Base-by-base conservation (phyloP, 2,113 vertebrate genomes). In the Boulengeromyrus knoepffleri region DNA sequence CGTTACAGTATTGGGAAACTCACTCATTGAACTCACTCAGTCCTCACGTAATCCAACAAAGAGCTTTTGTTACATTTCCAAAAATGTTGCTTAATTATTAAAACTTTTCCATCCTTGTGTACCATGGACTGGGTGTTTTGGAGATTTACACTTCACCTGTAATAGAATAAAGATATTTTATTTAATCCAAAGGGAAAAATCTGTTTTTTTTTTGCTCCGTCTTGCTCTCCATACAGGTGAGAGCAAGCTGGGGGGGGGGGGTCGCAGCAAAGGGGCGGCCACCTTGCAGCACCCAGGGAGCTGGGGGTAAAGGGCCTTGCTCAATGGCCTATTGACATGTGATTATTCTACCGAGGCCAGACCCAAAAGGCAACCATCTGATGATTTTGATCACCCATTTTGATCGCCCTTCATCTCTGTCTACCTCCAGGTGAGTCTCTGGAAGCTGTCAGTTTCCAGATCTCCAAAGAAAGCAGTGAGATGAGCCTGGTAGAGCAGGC, bases 401-500 rank as follows among this genome's bases (percentile, higher is more conserved):
- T 52, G n/a, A 52, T 87, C 17, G 85, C n/a, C 85, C 47, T 52
- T 36, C 39, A 39, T 45, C 31, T 88, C 87, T 95, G 93, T 92
- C 88, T 45, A 87, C 95, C 93, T 92, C 88, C 93, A 99, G 98
- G 98, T 90, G 95, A 97, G 50, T 93, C 96, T 88, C 92, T 42
- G 9, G 96, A 95, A 1, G 93, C 93, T 15, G 96, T 99, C 91
- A 97, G 97, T 94, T 99, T 99, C 91, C 96, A 98, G 91, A 97
- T 99, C 91, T 98, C 98, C 87, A 97, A 96, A 94, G 98, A 99
- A 92, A 97, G 97, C 10, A 96, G 96, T 1, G 97, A 97, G 47
- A 94, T 97, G 31, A 97, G 97, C 0, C 94, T 98, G 92, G 97
- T 99, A 94, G 97, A 97, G 84, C 97, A 97, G 56, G 98, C 98